phyloP scores from a whole-genome alignment of 2,113 vertebrate genomes.

The Nyctereutes procyonoides region DNA sequence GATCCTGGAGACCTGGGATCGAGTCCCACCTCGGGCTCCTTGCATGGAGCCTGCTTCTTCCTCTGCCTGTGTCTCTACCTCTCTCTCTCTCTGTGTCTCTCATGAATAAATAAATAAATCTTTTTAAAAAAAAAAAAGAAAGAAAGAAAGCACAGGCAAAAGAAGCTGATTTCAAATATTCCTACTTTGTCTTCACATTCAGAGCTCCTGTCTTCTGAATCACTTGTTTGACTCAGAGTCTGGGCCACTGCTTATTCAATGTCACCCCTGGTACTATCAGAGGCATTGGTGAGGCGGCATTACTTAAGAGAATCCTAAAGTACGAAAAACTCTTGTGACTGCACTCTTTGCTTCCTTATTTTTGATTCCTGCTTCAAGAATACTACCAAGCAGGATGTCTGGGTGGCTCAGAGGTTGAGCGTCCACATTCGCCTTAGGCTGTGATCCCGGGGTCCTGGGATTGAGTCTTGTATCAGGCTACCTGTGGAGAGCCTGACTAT shows the following conservation, averaged over 20 bases:
- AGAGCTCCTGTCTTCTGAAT: background rate
- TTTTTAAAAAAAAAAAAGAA: background rate
- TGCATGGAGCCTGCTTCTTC: no score
- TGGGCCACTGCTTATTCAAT: background rate
- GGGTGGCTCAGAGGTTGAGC: no score
- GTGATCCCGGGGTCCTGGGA: no score
- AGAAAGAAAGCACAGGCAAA: background rate
- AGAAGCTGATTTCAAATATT: background rate
- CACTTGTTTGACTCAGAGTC: background rate
- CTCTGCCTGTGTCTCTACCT: no score
- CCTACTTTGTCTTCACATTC: background rate
- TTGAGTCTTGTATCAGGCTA: no score
- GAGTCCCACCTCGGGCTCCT: no score
- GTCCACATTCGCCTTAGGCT: no score
- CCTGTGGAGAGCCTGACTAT: no score
- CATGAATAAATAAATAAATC: no score
- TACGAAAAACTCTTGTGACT: background rate
- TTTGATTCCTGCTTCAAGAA: conserved; percentile 5
- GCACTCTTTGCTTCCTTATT: background rate
- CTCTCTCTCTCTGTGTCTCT: no score
- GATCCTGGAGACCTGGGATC: no score
- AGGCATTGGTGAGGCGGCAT: background rate
- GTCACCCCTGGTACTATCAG: background rate
- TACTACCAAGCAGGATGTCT: background rate
- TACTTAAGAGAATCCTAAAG: background rate